These are phyloP conservation scores for Hydractinia echinata DNA, from an alignment of 30 jellyfish, hydroid and myxozoan species.

Conservation along the genomic window DNA sequence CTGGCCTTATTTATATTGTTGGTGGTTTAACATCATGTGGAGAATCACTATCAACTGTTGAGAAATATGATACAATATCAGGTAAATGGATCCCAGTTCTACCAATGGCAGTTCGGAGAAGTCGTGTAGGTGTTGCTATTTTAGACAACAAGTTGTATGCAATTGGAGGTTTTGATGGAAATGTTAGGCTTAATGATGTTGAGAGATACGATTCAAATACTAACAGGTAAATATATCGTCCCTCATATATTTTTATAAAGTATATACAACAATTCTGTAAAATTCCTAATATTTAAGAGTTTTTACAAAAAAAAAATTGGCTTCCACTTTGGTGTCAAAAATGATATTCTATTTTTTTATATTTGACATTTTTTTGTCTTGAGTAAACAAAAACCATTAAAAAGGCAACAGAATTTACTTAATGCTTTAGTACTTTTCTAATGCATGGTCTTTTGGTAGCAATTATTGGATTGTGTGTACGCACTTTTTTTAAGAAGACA, in stretches of 20 bases:
- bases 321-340: no score
- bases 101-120: conserved; percentile 94
- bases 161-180: conserved; percentile 98
- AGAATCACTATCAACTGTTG: conserved; percentile 92
- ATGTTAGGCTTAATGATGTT: conserved; percentile 86
- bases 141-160: conserved; percentile 87
- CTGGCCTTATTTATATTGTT: conserved; percentile 86
- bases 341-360: no score
- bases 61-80: conserved; percentile 75
- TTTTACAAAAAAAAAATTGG: neutral
- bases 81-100: conserved; percentile 91
- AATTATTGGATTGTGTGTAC: no score
- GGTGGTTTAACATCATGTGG: conserved; percentile 98
- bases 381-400: no score
- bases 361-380: no score
- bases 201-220: conserved; percentile 74
- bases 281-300: neutral
- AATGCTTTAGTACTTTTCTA: no score
- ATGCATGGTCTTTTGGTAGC: no score
- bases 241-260: neutral
- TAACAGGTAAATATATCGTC: conserved; percentile 53
- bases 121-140: conserved; percentile 95
- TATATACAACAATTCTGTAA: no score
- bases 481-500: no score
- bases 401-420: no score